Evolutionary conservation across 1,140 invertebrate genomes (phyloP).

Genomic region (Trichomalopsis sarcophagae): DNA sequence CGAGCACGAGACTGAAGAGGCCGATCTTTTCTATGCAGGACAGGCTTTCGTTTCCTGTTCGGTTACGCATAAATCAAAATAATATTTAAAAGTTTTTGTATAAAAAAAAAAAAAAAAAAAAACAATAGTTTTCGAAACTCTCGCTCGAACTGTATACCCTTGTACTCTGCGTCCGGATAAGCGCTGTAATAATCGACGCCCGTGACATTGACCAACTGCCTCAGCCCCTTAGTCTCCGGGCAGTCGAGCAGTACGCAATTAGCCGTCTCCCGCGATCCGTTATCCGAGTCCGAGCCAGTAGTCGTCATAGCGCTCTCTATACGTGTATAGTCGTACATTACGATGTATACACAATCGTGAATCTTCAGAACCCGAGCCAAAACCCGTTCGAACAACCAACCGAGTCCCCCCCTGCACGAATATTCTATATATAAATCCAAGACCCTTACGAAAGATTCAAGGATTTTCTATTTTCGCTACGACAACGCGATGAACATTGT

Average conservation of each 20-base stretch:
- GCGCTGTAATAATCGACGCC: constrained; percentile 79
- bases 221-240: constrained; percentile 76
- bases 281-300: background rate
- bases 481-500: background rate
- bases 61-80: background rate
- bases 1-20: constrained; percentile 75
- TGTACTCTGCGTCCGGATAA: constrained; percentile 51
- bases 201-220: constrained; percentile 73
- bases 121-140: background rate
- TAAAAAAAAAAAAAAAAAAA: background rate
- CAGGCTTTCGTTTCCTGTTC: constrained; percentile 73
- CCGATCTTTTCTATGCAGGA: constrained; percentile 78
- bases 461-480: background rate
- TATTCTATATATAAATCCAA: constrained; percentile 5
- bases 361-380: background rate
- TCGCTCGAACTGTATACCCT: constrained; percentile 48
- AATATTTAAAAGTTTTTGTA: too few relatives aligned
- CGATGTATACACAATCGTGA: background rate
- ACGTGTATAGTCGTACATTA: background rate
- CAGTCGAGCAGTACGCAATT: constrained; percentile 77
- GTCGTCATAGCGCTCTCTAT: background rate
- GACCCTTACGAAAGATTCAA: background rate
- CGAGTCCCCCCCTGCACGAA: background rate
- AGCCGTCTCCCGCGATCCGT: constrained; percentile 5
- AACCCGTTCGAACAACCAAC: background rate